Evolutionary conservation across 2,888 invertebrate species (phyloP).

Genomic region (Drosophila glabriapex): DNA sequence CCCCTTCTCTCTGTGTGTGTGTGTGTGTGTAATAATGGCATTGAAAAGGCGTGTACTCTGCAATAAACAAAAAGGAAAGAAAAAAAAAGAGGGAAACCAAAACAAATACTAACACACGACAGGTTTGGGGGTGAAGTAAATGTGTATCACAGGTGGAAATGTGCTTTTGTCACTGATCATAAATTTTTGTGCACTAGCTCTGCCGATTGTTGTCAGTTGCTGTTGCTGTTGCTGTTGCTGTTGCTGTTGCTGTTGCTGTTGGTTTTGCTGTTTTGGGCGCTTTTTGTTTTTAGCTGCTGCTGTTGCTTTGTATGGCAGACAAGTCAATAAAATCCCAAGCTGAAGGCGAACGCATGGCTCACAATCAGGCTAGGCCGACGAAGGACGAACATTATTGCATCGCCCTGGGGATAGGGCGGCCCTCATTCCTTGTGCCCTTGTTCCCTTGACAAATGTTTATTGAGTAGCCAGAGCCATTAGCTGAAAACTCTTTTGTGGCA

Average conservation of each 20-base stretch:
- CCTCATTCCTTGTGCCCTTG: background rate
- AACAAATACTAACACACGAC: constrained; percentile 26
- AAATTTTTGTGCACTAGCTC: constrained; percentile 69
- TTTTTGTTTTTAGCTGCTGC: constrained; percentile 45
- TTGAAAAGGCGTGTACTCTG: constrained; percentile 68
- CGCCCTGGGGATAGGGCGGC: constrained; percentile 29
- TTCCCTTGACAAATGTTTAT: constrained; percentile 69
- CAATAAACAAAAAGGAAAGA: constrained; percentile 15
- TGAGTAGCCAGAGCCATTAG: constrained; percentile 73
- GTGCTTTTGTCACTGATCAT: constrained; percentile 81
- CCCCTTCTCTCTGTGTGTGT: background rate
- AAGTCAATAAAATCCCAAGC: background rate
- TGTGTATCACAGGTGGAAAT: constrained; percentile 78
- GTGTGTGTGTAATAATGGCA: constrained; percentile 46
- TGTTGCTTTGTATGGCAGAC: background rate
- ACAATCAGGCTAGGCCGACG: constrained; percentile 9
- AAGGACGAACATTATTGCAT: constrained; percentile 29
- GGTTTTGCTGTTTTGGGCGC: constrained; percentile 19
- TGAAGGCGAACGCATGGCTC: constrained; percentile 24
- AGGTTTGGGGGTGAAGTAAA: constrained; percentile 28
- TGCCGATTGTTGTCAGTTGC: constrained; percentile 22
- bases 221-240: constrained; percentile 4
- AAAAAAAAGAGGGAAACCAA: constrained; percentile 7
- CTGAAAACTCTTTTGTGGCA: constrained; percentile 37
- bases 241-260: background rate